These are phyloP conservation scores for Pyrrhosoma nymphula DNA, from an alignment of 2,888 invertebrate genomes.

Conservation along the genomic window DNA sequence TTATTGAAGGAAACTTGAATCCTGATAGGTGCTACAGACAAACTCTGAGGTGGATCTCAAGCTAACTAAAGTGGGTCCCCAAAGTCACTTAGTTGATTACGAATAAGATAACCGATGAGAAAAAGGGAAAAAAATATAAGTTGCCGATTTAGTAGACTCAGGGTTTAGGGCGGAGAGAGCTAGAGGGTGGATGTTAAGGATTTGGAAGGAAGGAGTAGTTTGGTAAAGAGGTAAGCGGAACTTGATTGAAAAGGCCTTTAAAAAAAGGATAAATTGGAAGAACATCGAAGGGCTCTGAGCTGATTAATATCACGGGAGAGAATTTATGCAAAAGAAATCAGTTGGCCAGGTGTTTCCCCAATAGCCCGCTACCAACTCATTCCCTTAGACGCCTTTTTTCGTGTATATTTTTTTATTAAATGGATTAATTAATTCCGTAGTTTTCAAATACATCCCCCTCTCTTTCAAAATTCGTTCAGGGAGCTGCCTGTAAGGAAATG, in stretches of 20 bases:
- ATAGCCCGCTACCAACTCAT: background rate
- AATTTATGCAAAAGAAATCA: slow-evolving; percentile 24
- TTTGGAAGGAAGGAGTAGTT: background rate
- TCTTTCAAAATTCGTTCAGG: background rate
- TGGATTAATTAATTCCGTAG: slow-evolving; percentile 50
- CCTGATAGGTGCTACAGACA: too few species aligned
- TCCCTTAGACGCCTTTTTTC: background rate
- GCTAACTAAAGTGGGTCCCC: too few species aligned
- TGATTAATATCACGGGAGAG: slow-evolving; percentile 52
- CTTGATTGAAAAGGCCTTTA: slow-evolving; percentile 45
- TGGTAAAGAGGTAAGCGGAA: background rate
- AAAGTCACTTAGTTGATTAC: too few species aligned
- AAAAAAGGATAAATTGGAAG: slow-evolving; percentile 51
- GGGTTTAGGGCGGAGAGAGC: too few species aligned
- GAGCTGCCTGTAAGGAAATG: slow-evolving; percentile 40
- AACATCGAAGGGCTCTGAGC: slow-evolving; percentile 45
- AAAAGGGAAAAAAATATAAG: too few species aligned
- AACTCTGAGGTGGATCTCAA: too few species aligned
- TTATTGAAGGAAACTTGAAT: too few species aligned
- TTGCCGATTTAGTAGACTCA: too few species aligned
- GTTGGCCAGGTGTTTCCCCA: background rate
- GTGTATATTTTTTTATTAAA: slow-evolving; percentile 45
- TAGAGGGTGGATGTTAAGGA: too few species aligned
- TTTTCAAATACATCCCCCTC: background rate
- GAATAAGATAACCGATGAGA: too few species aligned